Conservation (phyloP, 2,797 vertebrate species). For the Cynopterus sphinx region DNA sequence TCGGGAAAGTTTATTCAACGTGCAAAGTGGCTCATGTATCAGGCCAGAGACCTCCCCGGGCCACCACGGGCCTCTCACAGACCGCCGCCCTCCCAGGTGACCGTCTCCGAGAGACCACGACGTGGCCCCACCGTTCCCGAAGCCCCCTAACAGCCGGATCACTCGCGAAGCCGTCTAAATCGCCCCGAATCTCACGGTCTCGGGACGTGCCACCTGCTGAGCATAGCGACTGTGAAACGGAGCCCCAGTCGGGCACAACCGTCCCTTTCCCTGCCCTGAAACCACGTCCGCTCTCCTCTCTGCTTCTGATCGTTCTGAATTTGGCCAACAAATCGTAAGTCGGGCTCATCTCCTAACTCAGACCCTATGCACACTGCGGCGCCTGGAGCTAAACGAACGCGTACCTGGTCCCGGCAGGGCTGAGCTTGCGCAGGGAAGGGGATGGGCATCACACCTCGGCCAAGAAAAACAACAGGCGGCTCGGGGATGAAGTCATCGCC, state of each 20-base stretch:
- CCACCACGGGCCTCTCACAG: background rate
- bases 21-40: background rate
- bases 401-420: background rate
- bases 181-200: background rate
- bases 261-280: background rate
- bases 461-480: slow-evolving; percentile 54
- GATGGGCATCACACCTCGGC: background rate
- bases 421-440: background rate
- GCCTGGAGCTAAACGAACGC: background rate
- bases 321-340: background rate
- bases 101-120: background rate
- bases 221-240: accelerated
- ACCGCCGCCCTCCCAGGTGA: background rate
- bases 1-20: background rate
- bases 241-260: background rate
- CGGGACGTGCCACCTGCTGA: background rate
- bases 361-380: accelerated
- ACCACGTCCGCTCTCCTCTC: background rate
- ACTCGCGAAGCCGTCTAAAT: background rate
- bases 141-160: background rate
- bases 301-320: background rate
- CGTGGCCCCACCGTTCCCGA: background rate
- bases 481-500: slow-evolving; percentile 38
- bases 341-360: background rate
- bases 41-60: background rate